Percentiles rank a stretch among this genome's conserved stretches.
These are phyloP conservation scores for Bungarus multicinctus DNA, from an alignment of 2,113 vertebrate genomes.

Conservation along the genomic window DNA sequence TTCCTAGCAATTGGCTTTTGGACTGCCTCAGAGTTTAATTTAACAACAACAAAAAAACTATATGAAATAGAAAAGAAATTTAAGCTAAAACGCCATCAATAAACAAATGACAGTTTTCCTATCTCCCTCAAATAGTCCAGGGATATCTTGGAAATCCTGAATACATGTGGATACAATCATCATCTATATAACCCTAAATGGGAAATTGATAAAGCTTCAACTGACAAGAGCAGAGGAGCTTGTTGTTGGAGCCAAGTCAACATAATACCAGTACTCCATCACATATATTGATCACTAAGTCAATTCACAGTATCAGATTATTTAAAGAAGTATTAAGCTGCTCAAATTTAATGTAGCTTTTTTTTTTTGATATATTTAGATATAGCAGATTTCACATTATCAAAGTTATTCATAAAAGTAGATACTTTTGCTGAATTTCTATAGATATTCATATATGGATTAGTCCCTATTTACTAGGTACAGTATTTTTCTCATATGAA, in stretches of 20 bases:
- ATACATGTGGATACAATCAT: neutral
- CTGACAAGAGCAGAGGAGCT: neutral
- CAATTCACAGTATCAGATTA: neutral
- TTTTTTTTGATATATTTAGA: neutral
- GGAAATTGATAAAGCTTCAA: neutral
- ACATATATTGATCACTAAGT: neutral
- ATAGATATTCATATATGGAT: neutral
- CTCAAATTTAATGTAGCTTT: constrained; percentile 37
- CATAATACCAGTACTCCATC: neutral
- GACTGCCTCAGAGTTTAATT: neutral
- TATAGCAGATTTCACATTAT: neutral
- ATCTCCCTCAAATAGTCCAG: neutral
- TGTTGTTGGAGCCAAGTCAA: neutral
- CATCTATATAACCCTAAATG: neutral
- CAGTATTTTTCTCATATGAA: neutral
- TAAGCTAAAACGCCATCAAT: neutral
- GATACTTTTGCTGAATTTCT: neutral
- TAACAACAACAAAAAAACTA: neutral
- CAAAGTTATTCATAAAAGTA: neutral
- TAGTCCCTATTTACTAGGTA: neutral
- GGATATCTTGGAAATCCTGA: neutral
- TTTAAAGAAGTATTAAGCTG: neutral
- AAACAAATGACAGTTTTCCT: no score
- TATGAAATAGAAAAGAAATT: neutral
- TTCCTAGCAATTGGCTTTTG: neutral